Conservation (phyloP, 2,797 vertebrate species). For the Cephalopachus bancanus region DNA sequence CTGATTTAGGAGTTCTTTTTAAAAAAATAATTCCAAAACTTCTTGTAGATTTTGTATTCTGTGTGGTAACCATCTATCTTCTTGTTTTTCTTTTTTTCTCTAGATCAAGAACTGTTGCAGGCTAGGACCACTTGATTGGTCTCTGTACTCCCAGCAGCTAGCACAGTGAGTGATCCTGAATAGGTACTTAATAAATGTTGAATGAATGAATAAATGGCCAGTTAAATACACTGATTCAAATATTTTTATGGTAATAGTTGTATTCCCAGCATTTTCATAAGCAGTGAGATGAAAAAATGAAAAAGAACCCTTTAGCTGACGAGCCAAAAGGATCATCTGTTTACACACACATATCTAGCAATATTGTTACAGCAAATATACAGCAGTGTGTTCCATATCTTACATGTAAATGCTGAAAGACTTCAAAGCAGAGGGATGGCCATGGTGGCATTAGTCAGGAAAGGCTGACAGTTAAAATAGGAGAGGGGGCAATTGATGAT, state of each 20-base stretch:
- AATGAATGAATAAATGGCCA: not conserved
- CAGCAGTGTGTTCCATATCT: not conserved
- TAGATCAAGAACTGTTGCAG: not conserved
- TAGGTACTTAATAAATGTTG: not conserved
- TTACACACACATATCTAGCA: not conserved
- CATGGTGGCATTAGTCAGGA: not conserved
- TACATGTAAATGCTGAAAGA: not conserved
- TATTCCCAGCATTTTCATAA: not conserved
- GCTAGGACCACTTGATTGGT: not conserved
- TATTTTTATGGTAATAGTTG: conserved; percentile 11
- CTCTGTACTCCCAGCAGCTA: not conserved
- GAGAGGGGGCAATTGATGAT: not conserved
- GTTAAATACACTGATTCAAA: not conserved
- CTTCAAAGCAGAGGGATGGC: not conserved
- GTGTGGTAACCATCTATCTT: not conserved
- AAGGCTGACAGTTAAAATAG: not conserved
- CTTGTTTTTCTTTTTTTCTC: not conserved
- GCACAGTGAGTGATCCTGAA: not conserved
- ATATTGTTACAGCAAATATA: not conserved
- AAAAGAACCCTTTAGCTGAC: not conserved
- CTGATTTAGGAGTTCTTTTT: not conserved
- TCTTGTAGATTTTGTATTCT: not conserved
- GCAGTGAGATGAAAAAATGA: not conserved
- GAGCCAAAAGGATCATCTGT: not conserved
- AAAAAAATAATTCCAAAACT: not conserved